Evolutionary conservation across 2,113 vertebrate species (phyloP), one percentile per base, ranked within the genome.

Genomic region (Clarias magur): DNA sequence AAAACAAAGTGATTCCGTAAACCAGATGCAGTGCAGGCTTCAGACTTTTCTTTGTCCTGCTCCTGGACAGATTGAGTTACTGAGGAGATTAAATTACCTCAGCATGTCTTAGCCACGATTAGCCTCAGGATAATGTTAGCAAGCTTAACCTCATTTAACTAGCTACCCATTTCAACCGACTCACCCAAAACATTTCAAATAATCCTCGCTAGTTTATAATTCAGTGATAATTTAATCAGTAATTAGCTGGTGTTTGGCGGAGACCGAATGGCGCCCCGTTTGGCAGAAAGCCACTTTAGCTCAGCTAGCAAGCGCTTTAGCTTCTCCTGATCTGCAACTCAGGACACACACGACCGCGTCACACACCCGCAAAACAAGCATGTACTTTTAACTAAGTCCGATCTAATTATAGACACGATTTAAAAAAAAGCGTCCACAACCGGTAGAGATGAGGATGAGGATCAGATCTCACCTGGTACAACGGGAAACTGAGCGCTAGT

Each of bases 211-310:
- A 12, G 17, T 60, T 60, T 59, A 59, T 30, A 4, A 19, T 79
- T 30, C 17, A 4, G 0, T 25, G 7, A 76, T 54, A 56, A 17
- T 3, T 34, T 27, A 1, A 59, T 80, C 10, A 11, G 13, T 42
- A 62, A 15, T 81, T 13, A 7, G 4, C n/a, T 56, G 12, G 25
- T 42, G 30, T 23, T 42, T 62, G 0, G 2, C 16, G 1, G 4
- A 13, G 4, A 38, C 57, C 27, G 56, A 60, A 60, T 38, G 79
- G 79, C 54, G 78, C 27, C 56, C 30, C 79, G 7, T 38, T 62
- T 81, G 79, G 79, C 79, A 81, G 11, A 11, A 4, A 25, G 79
- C 57, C 79, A 81, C 57, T 25, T 81, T 62, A 81, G 57, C 79
- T 80, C 27, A 60, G 56, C 79, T 81, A 81, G 56, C 79, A 38